Evolutionary conservation across 2,113 vertebrate genomes (phyloP).

Genomic region (Condylura cristata): DNA sequence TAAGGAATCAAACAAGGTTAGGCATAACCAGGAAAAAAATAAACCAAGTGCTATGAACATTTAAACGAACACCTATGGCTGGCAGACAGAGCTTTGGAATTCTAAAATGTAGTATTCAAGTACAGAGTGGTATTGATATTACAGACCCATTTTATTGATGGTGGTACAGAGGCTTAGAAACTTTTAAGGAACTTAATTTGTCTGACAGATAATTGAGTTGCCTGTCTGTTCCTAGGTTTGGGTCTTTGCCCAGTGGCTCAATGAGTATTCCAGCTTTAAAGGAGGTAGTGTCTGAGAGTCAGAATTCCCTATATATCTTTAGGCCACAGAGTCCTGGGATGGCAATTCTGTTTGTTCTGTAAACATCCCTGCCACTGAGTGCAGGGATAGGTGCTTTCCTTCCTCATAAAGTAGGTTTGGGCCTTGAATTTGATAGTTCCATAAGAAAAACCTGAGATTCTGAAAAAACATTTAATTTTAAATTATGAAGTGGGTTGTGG

Average conservation of each 20-base stretch:
- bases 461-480: background rate
- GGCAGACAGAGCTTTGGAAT: background rate
- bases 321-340: background rate
- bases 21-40: background rate
- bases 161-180: constrained; percentile 2
- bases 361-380: too few relatives aligned
- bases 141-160: background rate
- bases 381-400: too few relatives aligned
- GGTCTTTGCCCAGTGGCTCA: background rate
- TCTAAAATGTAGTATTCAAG: background rate
- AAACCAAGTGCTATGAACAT: background rate
- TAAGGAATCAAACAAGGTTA: background rate
- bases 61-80: constrained; percentile 8
- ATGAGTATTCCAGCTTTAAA: background rate
- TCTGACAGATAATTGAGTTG: constrained; percentile 17
- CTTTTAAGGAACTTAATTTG: background rate
- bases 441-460: background rate
- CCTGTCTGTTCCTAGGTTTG: background rate
- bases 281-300: background rate
- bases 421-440: background rate
- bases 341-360: background rate
- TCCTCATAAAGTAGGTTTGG: too few relatives aligned
- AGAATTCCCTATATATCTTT: background rate
- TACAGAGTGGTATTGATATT: background rate
- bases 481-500: background rate